Conservation (phyloP, 2,113 vertebrate species). For the Pelusios castaneus region DNA sequence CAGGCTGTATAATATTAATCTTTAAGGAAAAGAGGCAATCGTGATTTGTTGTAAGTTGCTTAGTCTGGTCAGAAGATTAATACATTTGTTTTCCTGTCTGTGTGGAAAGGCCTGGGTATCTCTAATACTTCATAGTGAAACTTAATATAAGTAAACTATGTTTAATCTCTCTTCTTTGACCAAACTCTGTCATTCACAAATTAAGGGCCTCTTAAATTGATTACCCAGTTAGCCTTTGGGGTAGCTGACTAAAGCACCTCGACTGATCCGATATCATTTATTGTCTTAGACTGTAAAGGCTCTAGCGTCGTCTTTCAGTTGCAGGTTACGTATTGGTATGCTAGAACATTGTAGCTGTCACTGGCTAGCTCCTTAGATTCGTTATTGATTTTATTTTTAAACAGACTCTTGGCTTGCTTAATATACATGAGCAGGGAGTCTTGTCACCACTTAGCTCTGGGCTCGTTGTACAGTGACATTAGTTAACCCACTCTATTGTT, state of each 20-base stretch:
- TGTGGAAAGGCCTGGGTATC: neutral
- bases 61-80: neutral
- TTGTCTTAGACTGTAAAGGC: neutral
- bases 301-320: neutral
- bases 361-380: neutral
- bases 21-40: neutral
- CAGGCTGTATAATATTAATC: neutral
- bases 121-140: constrained; percentile 16
- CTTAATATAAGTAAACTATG: constrained; percentile 37
- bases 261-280: neutral
- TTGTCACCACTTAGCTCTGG: neutral
- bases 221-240: constrained; percentile 1
- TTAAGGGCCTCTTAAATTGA: constrained; percentile 6
- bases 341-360: neutral
- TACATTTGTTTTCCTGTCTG: constrained; percentile 23
- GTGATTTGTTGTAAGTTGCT: neutral
- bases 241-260: neutral
- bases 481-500: neutral
- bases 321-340: neutral
- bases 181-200: constrained; percentile 1
- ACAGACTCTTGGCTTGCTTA: neutral
- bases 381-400: neutral
- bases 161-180: constrained; percentile 36
- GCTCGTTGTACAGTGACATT: neutral
- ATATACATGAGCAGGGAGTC: neutral